Conservation (phyloP, 2,888 invertebrate species). For the Eupithecia tripunctaria region DNA sequence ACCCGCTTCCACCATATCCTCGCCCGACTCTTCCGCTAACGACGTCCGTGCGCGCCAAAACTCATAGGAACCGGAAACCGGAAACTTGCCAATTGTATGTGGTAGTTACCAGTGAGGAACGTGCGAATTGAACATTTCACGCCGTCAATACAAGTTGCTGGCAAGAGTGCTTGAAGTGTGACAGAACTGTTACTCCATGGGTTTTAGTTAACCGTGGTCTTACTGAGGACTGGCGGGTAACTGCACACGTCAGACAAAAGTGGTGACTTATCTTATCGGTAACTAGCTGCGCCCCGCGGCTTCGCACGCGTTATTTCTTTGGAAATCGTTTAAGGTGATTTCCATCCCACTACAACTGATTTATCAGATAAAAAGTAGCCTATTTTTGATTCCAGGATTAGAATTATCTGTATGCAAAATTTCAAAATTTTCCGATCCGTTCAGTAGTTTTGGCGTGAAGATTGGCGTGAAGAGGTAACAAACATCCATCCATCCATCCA, state of each 20-base stretch:
- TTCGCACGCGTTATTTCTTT: no score
- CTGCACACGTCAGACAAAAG: not conserved
- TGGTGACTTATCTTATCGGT: not conserved
- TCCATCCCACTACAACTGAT: no score
- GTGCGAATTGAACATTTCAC: conserved; percentile 25
- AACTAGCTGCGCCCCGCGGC: no score
- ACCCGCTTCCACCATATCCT: conserved; percentile 50
- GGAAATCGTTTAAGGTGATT: no score
- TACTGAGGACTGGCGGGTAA: not conserved
- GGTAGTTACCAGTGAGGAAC: conserved; percentile 38
- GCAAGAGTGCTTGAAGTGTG: conserved; percentile 2
- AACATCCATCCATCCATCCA: no score
- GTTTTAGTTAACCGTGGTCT: not conserved
- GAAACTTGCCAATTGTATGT: conserved; percentile 52
- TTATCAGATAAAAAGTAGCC: no score
- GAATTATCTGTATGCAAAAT: no score
- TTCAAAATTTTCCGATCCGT: no score
- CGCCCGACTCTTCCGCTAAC: conserved; percentile 70
- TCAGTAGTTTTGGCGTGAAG: no score
- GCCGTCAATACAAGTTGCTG: conserved; percentile 15
- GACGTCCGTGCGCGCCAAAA: conserved; percentile 74
- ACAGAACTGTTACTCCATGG: not conserved
- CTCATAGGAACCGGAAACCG: conserved; percentile 56
- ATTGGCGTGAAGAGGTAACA: no score
- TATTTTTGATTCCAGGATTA: no score